phyloP scores from a whole-genome alignment of 2,113 vertebrate genomes.

The Girardinichthys multiradiatus region DNA sequence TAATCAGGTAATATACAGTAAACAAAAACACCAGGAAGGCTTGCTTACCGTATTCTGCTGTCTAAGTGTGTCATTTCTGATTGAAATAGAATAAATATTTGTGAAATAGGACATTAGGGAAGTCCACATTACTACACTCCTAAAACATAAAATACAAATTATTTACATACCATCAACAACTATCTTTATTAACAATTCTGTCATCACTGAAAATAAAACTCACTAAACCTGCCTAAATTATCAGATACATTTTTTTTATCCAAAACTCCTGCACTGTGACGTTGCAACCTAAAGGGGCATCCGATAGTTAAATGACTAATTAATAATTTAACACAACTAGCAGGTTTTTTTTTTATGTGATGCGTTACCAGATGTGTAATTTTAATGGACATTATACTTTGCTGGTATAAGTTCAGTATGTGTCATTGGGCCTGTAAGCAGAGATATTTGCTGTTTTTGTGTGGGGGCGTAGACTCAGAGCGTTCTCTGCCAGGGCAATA shows the following conservation, averaged over 20 bases:
- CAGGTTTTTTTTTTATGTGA: neutral
- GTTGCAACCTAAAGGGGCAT: neutral
- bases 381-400: constrained; percentile 4
- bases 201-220: neutral
- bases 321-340: neutral
- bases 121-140: too few species aligned
- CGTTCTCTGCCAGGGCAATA: constrained; percentile 39
- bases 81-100: too few species aligned
- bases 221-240: neutral
- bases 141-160: too few species aligned
- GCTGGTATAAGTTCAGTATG: neutral
- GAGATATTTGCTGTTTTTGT: constrained; percentile 43
- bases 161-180: too few species aligned
- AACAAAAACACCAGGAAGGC: too few species aligned
- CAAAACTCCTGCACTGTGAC: neutral
- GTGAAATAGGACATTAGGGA: too few species aligned
- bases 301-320: neutral
- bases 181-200: neutral
- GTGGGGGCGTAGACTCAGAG: constrained; percentile 48
- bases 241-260: too few species aligned
- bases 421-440: constrained; percentile 37
- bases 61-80: too few species aligned
- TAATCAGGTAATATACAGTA: too few species aligned
- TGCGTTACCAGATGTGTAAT: neutral
- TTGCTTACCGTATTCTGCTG: too few species aligned